A percentile compares a stretch with the other conserved stretches of the same genome.
Evolutionary conservation across 2,888 invertebrate species (phyloP).

Genomic region (Chaetoderma sp.): DNA sequence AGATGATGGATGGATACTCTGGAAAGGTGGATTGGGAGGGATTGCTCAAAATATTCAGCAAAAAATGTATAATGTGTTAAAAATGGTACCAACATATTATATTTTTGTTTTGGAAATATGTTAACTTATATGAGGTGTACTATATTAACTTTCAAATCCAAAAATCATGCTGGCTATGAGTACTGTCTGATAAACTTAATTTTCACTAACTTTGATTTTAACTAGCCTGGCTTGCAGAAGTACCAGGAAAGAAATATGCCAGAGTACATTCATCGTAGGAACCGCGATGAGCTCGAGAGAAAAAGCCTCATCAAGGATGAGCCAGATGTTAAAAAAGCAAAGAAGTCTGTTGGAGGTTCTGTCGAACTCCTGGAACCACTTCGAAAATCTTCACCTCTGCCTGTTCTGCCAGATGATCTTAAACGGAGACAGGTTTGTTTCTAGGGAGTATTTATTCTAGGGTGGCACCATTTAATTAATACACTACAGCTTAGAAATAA

Average conservation of each 20-base stretch:
- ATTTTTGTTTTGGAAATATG: too few relatives aligned
- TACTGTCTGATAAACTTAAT: neutral
- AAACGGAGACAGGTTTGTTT: constrained; percentile 55
- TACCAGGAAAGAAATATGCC: constrained; percentile 62
- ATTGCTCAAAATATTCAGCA: too few relatives aligned
- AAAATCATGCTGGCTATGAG: neutral
- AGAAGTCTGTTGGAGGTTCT: constrained; percentile 50
- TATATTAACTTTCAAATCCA: too few relatives aligned
- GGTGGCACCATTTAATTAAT: neutral
- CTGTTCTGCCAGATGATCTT: constrained; percentile 61
- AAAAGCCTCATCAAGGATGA: constrained; percentile 35
- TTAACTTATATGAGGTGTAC: too few relatives aligned
- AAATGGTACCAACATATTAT: too few relatives aligned
- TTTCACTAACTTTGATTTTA: neutral
- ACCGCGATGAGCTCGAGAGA: constrained; percentile 52
- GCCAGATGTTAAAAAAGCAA: constrained; percentile 44
- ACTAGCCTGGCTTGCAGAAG: constrained; percentile 62
- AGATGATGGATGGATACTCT: too few relatives aligned
- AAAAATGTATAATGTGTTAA: too few relatives aligned
- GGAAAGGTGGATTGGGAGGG: too few relatives aligned
- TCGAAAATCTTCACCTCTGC: constrained; percentile 47
- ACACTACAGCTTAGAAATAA: neutral
- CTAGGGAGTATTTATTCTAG: neutral
- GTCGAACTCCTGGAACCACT: constrained; percentile 58
- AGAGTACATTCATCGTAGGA: constrained; percentile 59